phyloP scores from a whole-genome alignment of 2,888 invertebrate genomes.

The Bombyx huttoni region DNA sequence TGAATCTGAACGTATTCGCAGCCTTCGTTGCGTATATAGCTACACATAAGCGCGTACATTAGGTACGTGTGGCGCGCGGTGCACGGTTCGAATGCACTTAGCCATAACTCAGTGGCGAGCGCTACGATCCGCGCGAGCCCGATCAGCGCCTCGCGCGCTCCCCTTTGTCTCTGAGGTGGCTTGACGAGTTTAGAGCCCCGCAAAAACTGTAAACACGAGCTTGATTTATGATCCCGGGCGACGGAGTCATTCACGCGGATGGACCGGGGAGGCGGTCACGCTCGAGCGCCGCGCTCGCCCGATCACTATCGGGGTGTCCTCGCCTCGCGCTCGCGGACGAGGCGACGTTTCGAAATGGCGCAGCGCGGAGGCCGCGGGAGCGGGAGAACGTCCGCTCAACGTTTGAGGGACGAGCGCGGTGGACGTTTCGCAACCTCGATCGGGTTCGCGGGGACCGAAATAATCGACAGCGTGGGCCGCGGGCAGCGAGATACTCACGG shows the following conservation, averaged over 20 bases:
- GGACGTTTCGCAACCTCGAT: slow-evolving; percentile 64
- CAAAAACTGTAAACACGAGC: slow-evolving; percentile 67
- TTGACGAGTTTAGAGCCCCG: slow-evolving; percentile 47
- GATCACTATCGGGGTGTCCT: slow-evolving; percentile 46
- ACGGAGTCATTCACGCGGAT: slow-evolving; percentile 41
- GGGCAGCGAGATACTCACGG: slow-evolving; percentile 61
- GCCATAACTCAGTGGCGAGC: slow-evolving; percentile 51
- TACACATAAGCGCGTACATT: slow-evolving; percentile 50
- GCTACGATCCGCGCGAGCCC: slow-evolving; percentile 36
- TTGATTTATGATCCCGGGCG: slow-evolving; percentile 50
- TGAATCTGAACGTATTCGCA: slow-evolving; percentile 59
- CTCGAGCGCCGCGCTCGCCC: slow-evolving; percentile 54
- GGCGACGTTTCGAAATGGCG: slow-evolving; percentile 63
- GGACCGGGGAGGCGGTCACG: slow-evolving; percentile 52
- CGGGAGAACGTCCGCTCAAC: slow-evolving; percentile 67
- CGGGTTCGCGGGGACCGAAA: slow-evolving; percentile 58
- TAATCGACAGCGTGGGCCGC: slow-evolving; percentile 50
- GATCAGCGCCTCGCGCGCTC: slow-evolving; percentile 36
- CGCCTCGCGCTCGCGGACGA: slow-evolving; percentile 39
- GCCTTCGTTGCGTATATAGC: slow-evolving; percentile 55
- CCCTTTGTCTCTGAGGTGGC: slow-evolving; percentile 52
- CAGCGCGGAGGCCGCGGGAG: slow-evolving; percentile 67
- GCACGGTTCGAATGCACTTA: slow-evolving; percentile 51
- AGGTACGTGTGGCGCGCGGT: slow-evolving; percentile 32
- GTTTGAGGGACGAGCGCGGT: slow-evolving; percentile 52